Conservation (phyloP, 2,888 invertebrate genomes). For the Watsonalla cultraria region DNA sequence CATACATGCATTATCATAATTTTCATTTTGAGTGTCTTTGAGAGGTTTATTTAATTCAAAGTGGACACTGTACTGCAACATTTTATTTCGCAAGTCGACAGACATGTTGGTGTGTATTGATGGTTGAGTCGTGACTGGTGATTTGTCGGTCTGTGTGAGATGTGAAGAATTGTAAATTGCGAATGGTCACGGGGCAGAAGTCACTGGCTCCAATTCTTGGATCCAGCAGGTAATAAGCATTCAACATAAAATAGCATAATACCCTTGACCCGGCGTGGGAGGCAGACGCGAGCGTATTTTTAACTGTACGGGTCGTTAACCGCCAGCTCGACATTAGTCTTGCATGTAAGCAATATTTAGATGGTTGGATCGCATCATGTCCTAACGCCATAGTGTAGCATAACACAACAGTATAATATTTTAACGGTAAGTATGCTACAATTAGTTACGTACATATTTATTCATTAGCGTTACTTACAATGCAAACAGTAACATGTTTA, state of each 20-base stretch:
- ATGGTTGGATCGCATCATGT: constrained; percentile 19
- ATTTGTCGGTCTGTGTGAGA: constrained; percentile 12
- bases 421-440: neutral
- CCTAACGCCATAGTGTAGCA: constrained; percentile 11
- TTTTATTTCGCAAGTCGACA: neutral
- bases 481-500: neutral
- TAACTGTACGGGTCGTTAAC: constrained; percentile 56
- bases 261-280: constrained; percentile 66
- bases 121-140: constrained; percentile 18
- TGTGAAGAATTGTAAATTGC: constrained; percentile 9
- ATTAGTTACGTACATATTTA: neutral
- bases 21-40: too few relatives aligned
- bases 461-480: neutral
- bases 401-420: neutral
- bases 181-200: constrained; percentile 10
- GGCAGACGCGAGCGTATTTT: constrained; percentile 53
- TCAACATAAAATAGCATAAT: constrained; percentile 33
- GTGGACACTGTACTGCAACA: neutral
- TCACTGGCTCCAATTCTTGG: constrained; percentile 11
- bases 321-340: constrained; percentile 36
- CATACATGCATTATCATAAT: too few relatives aligned
- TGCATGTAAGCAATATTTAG: constrained; percentile 33
- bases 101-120: neutral
- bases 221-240: constrained; percentile 20
- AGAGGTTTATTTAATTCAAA: too few relatives aligned